Evolutionary conservation across 2,797 vertebrate genomes (phyloP), one percentile per base, ranked within the genome.

Genomic region (Enteromius afrohamiltoni): DNA sequence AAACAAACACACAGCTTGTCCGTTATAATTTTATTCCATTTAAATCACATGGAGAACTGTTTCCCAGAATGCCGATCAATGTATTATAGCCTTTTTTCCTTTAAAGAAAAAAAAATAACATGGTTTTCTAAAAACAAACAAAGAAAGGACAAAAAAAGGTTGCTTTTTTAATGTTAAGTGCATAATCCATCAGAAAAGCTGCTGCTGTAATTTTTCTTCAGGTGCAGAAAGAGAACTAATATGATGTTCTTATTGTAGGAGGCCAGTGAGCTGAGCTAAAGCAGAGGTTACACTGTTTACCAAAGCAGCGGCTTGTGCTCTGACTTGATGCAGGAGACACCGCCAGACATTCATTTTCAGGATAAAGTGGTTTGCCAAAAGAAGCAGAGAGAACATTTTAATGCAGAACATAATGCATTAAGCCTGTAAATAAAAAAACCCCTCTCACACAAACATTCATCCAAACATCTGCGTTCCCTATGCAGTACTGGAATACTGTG

Each of bases 311-410:
- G 42, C 31, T 42, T 75, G 60, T 62, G 60, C 60, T 64, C 13
- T 1, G 26, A 64, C 60, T 64, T 29, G 79, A 62, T 73, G 60
- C 55, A 47, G 40, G 58, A 64, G n/a, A 67, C 62, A 55, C 49
- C 55, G 23, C 23, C 37, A 68, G 34, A 77, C 23, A 83, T 58
- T 77, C 10, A 77, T 83, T 83, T 45, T 45, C 17, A 77, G 62
- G 81, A 68, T 83, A 31, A 69, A 83, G 73, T 68, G 17, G 11
- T 58, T 58, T 42, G 60, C 47, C 47, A 82, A 68, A 76, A 67
- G 60, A 67, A 64, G 42, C 40, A 45, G 19, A 80, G 67, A 70
- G 79, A 82, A 45, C 29, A 74, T 65, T 40, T 74, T 67, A 76
- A 53, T 55, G 34, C 11, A 4, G 31, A 82, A 40, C n/a, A 26